A percentile compares a stretch with the other conserved stretches of the same genome.
These are phyloP conservation scores for Xylocopa sonorina DNA, from an alignment of 1,140 invertebrate species.

Conservation along the genomic window DNA sequence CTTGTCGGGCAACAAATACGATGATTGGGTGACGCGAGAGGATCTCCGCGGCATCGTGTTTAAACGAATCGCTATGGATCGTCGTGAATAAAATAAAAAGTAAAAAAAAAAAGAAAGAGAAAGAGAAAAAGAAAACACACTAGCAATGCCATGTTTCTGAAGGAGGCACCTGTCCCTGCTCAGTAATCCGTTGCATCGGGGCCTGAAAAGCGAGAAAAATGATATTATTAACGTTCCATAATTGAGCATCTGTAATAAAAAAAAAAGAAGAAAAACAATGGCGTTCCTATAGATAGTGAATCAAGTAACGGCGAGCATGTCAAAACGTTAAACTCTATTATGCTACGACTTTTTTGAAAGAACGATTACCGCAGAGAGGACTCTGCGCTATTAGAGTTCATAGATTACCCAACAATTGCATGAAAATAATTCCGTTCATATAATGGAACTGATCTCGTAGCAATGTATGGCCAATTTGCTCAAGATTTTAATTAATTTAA, in stretches of 20 bases:
- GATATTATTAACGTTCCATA: slow-evolving; percentile 1
- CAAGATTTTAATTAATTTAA: neutral
- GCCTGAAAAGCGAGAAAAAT: slow-evolving; percentile 68
- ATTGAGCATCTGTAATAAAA: neutral
- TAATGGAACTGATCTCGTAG: neutral
- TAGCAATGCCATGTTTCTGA: slow-evolving; percentile 59
- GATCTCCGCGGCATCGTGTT: slow-evolving; percentile 10
- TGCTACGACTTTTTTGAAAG: neutral
- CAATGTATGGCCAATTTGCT: neutral
- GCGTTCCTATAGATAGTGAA: neutral
- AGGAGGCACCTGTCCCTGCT: slow-evolving; percentile 45
- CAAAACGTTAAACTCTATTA: neutral
- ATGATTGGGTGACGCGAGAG: neutral
- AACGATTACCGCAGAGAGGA: neutral
- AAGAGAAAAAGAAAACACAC: slow-evolving; percentile 59
- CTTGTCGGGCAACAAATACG: slow-evolving; percentile 2
- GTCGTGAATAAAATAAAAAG: slow-evolving; percentile 57
- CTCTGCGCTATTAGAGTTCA: neutral
- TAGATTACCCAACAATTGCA: too few relatives aligned
- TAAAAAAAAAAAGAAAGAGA: slow-evolving; percentile 41
- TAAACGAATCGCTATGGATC: slow-evolving; percentile 28
- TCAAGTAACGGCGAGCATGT: slow-evolving; percentile 17
- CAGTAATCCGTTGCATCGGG: slow-evolving; percentile 76
- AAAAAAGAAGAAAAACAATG: neutral
- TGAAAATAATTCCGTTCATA: neutral